Base-by-base conservation (phyloP, 2,797 vertebrate species). In the Rhinella marina region DNA sequence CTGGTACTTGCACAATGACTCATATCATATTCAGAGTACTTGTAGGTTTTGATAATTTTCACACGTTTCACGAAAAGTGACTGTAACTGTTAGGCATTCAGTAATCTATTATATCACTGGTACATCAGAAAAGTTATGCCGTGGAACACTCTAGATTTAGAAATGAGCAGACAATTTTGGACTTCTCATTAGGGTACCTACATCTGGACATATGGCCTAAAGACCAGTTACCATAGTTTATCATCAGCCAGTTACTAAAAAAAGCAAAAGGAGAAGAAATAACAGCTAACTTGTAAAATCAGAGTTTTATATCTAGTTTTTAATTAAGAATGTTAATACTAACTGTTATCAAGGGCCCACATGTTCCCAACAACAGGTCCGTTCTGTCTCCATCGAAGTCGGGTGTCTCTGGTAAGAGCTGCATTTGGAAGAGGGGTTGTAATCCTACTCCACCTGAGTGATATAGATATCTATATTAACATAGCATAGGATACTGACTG, bases 361-460 rank as follows among this genome's bases (percentile, higher is more conserved):
- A 99, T 99, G 94, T 97, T 98, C 90, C 96, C 96, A 7, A 93
- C 90, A 90, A 97, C 96, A 9, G 93, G 91, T 90, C 97, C 97
- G 0, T 93, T 96, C 93, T 99, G 98, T 90, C 96, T 97, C 98
- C 98, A 99, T 88, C 96, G 97, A 92, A 99, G 97, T 82, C 97
- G 96, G 25, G 98, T 98, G 81, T 95, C 95, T 56, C 94, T 96
- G 57, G 98, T 98, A 75, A 99, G 94, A 0, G 97, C 98, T 61
- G 97, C 96, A 0, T 98, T 99, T 88, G 98, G 97, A 91, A 99
- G 95, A 56, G 98, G 98, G 91, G 97, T 96, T 0, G 97, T 97
- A 94, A 99, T 97, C 92, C 98, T 95, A 87, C 96, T 98, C 97
- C 97, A 99, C 88, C 98, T 98, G 92, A 87, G 95, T 54, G 16